Evolutionary conservation across 2,113 vertebrate genomes (phyloP).

Genomic region (Scatophagus argus): DNA sequence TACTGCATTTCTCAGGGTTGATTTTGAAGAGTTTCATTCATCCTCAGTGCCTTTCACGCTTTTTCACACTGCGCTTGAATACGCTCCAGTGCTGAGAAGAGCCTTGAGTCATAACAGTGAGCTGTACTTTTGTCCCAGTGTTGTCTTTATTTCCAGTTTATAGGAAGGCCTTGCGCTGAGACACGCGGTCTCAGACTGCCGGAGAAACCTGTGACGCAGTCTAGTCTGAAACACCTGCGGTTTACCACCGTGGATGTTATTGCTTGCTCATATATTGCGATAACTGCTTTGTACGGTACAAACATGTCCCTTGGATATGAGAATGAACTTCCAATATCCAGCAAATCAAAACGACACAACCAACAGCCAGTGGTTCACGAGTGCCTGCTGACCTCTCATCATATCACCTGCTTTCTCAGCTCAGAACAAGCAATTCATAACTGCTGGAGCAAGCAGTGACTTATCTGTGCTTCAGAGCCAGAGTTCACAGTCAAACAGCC

Average conservation of each 20-base stretch:
- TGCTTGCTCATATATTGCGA: background rate
- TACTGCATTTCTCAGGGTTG: conserved; percentile 10
- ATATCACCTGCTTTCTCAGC: conserved; percentile 13
- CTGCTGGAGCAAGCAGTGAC: background rate
- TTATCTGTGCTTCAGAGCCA: conserved; percentile 11
- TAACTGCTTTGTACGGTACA: background rate
- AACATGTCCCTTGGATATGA: too few relatives aligned
- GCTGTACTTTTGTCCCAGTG: background rate
- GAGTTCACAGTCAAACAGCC: conserved; percentile 17
- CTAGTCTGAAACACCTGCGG: background rate
- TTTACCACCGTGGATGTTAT: background rate
- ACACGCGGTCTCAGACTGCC: background rate
- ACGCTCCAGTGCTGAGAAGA: background rate
- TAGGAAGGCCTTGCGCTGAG: background rate
- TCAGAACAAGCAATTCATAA: conserved; percentile 10
- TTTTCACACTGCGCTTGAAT: conserved; percentile 10
- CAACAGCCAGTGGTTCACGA: background rate
- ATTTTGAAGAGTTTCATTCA: background rate
- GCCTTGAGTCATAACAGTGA: conserved; percentile 4
- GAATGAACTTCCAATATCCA: background rate
- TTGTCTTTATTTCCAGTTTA: background rate
- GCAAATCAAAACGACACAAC: conserved; percentile 1
- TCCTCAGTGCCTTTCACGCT: background rate
- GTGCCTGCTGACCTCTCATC: background rate
- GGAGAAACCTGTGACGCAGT: background rate